A percentile compares a stretch with the other conserved stretches of the same genome.
Evolutionary conservation across 2,888 invertebrate species (phyloP).

Genomic region (Zeuzera pyrina): DNA sequence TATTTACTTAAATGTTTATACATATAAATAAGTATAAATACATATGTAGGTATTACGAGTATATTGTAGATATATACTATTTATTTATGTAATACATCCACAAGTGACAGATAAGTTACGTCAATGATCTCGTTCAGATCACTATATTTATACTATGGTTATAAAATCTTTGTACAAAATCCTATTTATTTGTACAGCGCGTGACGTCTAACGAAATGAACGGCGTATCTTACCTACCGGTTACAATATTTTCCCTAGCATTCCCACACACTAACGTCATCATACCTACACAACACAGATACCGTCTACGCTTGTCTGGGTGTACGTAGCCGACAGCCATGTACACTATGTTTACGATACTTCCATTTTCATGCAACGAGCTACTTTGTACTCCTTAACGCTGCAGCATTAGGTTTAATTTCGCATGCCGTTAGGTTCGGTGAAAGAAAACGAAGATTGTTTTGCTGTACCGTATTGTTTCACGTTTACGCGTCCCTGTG

Average conservation of each 20-base stretch:
- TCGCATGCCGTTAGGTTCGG: not conserved
- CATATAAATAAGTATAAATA: too few relatives aligned
- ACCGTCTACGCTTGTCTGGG: conserved; percentile 31
- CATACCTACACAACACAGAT: conserved; percentile 13
- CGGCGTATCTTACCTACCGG: conserved; percentile 38
- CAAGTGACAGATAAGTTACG: too few relatives aligned
- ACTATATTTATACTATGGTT: too few relatives aligned
- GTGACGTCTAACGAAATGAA: conserved; percentile 43
- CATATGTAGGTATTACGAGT: too few relatives aligned
- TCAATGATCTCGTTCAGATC: too few relatives aligned
- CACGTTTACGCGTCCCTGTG: conserved; percentile 70
- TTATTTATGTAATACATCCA: too few relatives aligned
- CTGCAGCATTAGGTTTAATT: conserved; percentile 20
- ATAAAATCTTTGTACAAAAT: too few relatives aligned
- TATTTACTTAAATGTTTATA: too few relatives aligned
- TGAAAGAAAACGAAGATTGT: conserved; percentile 45
- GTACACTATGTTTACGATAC: conserved; percentile 18
- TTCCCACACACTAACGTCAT: conserved; percentile 54
- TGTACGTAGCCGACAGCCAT: conserved; percentile 49
- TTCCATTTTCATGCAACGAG: conserved; percentile 17
- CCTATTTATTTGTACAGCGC: conserved; percentile 26
- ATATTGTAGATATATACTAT: too few relatives aligned
- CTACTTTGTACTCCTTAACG: conserved; percentile 24
- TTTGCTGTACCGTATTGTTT: conserved; percentile 70
- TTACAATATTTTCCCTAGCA: conserved; percentile 58